Base-by-base conservation (phyloP, 2,888 invertebrate genomes). In the Chaetogeoica ovagalla region DNA sequence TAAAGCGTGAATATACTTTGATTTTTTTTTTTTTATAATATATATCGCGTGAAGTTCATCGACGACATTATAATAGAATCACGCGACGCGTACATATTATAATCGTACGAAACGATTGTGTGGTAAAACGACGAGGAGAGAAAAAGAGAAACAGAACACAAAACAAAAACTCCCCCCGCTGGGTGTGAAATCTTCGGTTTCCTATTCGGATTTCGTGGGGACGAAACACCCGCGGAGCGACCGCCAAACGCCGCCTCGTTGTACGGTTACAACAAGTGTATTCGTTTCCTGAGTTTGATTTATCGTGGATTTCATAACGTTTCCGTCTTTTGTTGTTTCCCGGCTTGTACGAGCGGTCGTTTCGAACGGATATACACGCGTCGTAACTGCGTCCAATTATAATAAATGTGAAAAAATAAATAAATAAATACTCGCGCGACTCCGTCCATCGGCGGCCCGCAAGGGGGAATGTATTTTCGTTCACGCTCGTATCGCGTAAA, bases 181-280 rank as follows among this genome's bases (percentile, higher is more conserved):
- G 79, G 0, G 79, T 71, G 71, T 79, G 57, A 79, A 79, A 79
- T 79, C 79, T 63, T 23, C 23, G 19, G 63, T 71, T 79, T 79
- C 79, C 79, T 79, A 62, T n/a, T 63, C 19, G 71, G 71, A 79
- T 71, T 77, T 62, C 52, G 30, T 48, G 21, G 37, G 43, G 70
- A 79, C 57, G 71, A 79, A 79, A 76, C 17, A 76, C 79, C 79
- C 79, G 63, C 63, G 43, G 79, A 70, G 77, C 57, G 66, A 66
- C 57, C 17, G 5, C 52, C 8, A 63, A 77, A 19, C 52, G 69
- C 30, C 30, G 1, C 30, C 30, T 30, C 11, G 11, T 43, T 43
- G 6, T 43, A 37, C 11, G 1, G 5, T 5, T 52, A 52, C 13
- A 52, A 30, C 30, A 30, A 30, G 30, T 30, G 5, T 23, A 23